These are phyloP conservation scores for Himalopsyche tibetana DNA, from an alignment of 2,888 invertebrate species.

Conservation along the genomic window DNA sequence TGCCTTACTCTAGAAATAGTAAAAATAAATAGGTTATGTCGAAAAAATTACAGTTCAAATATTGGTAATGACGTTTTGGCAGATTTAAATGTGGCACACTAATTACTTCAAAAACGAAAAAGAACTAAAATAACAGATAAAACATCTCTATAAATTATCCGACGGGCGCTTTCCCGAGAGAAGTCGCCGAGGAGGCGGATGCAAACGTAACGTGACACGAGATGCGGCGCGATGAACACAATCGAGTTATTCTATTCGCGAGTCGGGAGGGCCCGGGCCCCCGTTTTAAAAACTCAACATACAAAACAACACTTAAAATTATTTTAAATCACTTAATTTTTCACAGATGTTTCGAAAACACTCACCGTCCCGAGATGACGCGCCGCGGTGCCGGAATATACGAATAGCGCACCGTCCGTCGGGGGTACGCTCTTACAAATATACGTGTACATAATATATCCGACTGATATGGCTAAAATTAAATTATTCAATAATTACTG, in stretches of 20 bases:
- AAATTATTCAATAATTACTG: conserved; percentile 76
- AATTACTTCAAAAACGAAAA: conserved; percentile 66
- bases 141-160: conserved; percentile 1
- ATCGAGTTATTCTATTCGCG: too few species aligned
- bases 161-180: background rate
- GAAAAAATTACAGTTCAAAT: conserved; percentile 66
- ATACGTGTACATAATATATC: conserved; percentile 69
- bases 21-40: conserved; percentile 56
- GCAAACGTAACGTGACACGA: conserved; percentile 42
- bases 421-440: conserved; percentile 70
- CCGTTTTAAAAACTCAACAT: conserved; percentile 40
- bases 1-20: conserved; percentile 48
- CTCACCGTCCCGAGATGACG: conserved; percentile 40
- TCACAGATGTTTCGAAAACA: conserved; percentile 65
- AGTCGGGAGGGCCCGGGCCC: too few species aligned
- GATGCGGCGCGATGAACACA: background rate
- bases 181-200: conserved; percentile 26
- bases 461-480: conserved; percentile 78
- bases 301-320: conserved; percentile 64
- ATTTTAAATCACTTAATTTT: conserved; percentile 62
- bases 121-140: conserved; percentile 33
- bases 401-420: conserved; percentile 35
- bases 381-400: conserved; percentile 15
- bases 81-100: conserved; percentile 79
- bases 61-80: conserved; percentile 78